phyloP scores from a whole-genome alignment of 2,797 vertebrate species.

The Schizopygopsis pylzovi region DNA sequence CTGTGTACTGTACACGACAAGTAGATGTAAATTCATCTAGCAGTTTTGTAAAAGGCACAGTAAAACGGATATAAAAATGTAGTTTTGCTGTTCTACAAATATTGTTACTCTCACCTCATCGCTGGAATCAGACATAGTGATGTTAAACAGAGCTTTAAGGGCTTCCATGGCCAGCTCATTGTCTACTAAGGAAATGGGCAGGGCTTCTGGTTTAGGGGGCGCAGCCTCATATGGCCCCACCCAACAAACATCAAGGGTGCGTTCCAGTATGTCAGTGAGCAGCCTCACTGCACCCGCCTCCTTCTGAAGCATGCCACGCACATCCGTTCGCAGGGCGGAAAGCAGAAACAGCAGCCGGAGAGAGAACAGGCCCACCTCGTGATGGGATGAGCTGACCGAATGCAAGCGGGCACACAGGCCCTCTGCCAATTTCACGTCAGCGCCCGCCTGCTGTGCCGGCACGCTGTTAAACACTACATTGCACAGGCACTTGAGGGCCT shows the following conservation, averaged over 20 bases:
- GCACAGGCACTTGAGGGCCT: conserved; percentile 97
- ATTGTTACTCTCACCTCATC: conserved; percentile 83
- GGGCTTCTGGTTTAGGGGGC: conserved; percentile 76
- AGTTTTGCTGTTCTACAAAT: background rate
- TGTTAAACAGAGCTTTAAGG: conserved; percentile 96
- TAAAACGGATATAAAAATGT: background rate
- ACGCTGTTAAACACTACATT: conserved; percentile 95
- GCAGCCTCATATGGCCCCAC: conserved; percentile 86
- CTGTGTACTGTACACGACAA: background rate
- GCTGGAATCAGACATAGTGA: conserved; percentile 86
- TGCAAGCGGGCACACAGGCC: conserved; percentile 87
- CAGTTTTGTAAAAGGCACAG: background rate
- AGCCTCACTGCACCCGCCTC: conserved; percentile 86
- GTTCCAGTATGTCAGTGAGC: conserved; percentile 90
- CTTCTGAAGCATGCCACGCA: conserved; percentile 82
- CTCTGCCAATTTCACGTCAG: conserved; percentile 87
- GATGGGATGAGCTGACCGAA: conserved; percentile 75
- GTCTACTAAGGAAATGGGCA: conserved; percentile 84
- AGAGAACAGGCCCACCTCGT: conserved; percentile 92
- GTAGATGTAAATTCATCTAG: background rate
- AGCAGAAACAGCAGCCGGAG: conserved; percentile 95
- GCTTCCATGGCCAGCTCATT: conserved; percentile 92
- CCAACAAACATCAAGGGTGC: conserved; percentile 89
- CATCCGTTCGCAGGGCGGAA: conserved; percentile 89
- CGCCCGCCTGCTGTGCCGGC: conserved; percentile 90